phyloP scores from a whole-genome alignment of 2,113 vertebrate species.

The Apteryx mantelli region DNA sequence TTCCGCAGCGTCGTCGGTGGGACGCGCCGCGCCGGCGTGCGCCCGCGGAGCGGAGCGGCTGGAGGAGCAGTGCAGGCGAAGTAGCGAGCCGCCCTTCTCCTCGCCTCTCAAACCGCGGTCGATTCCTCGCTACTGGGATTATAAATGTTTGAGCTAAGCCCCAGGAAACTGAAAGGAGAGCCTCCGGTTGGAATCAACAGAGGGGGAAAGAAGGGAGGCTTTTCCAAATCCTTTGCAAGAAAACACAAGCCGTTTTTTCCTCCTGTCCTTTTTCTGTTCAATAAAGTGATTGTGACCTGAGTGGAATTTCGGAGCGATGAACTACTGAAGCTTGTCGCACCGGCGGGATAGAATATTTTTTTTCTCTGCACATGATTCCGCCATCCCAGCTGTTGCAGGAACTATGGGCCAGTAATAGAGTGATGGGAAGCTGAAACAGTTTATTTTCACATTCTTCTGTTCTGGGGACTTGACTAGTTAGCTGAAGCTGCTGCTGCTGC shows the following conservation, averaged over 20 bases:
- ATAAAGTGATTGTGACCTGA: conserved; percentile 50
- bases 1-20: neutral
- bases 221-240: neutral
- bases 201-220: conserved; percentile 14
- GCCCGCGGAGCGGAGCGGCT: too few species aligned
- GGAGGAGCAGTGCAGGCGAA: neutral
- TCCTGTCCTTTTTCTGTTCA: neutral
- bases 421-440: conserved; percentile 45
- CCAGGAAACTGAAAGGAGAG: conserved; percentile 32
- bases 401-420: neutral
- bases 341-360: neutral
- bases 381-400: conserved; percentile 17
- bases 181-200: conserved; percentile 9
- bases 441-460: conserved; percentile 36
- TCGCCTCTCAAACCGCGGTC: neutral
- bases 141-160: conserved; percentile 61
- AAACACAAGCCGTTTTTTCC: neutral
- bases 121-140: conserved; percentile 46
- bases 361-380: neutral
- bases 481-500: conserved; percentile 1
- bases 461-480: neutral
- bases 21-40: neutral
- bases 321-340: conserved; percentile 25
- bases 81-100: neutral
- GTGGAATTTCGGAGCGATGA: conserved; percentile 27